Evolutionary conservation across 1,140 invertebrate species (phyloP).

Genomic region (Hestina assimilis): DNA sequence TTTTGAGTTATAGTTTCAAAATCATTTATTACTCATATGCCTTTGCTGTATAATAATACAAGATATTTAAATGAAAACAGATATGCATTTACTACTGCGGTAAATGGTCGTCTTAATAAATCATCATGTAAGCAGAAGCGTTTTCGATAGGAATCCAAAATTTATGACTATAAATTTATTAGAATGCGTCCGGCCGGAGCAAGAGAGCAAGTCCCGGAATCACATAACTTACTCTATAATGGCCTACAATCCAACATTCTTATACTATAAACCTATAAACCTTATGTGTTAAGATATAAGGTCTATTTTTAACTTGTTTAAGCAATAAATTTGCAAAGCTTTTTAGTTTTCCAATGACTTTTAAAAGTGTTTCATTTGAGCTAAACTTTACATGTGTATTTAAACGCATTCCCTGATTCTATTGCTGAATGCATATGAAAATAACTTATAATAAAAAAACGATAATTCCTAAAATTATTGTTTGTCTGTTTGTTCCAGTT

Average conservation of each 20-base stretch:
- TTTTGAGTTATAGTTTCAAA: no score
- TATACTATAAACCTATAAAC: neutral
- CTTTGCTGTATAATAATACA: no score
- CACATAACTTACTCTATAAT: slow-evolving; percentile 26
- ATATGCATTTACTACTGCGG: neutral
- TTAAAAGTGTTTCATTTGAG: neutral
- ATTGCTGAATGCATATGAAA: no score
- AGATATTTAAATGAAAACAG: neutral
- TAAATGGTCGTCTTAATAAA: slow-evolving; percentile 8
- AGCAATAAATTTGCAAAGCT: neutral
- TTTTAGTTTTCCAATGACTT: neutral
- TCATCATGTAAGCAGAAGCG: slow-evolving; percentile 23
- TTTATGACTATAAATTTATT: slow-evolving; percentile 31
- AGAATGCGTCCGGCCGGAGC: slow-evolving; percentile 24
- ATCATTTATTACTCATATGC: no score
- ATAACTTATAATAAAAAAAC: no score
- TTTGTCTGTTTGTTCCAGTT: no score
- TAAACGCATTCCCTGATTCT: neutral
- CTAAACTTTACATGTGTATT: neutral
- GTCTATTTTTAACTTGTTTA: neutral
- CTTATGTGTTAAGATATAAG: neutral
- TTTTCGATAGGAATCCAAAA: slow-evolving; percentile 23
- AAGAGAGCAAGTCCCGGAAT: slow-evolving; percentile 20
- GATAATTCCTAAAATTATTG: no score
- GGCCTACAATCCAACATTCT: slow-evolving; percentile 14